Conservation (phyloP, 2,797 vertebrate species). For the Caiman crocodilus region DNA sequence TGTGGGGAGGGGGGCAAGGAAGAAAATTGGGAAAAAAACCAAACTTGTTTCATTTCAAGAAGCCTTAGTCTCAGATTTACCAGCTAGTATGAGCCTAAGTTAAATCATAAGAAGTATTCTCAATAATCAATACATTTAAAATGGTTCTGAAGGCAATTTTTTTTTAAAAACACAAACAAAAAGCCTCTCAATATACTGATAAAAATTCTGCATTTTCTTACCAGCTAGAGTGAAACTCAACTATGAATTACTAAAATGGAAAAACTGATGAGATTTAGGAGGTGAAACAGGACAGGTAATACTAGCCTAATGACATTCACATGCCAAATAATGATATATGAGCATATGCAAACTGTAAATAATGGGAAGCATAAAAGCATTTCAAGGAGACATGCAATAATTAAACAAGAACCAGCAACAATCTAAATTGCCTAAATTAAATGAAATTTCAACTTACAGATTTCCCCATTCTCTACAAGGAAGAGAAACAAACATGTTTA, state of each 20-base stretch:
- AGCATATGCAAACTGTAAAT: background rate
- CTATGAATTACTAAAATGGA: constrained; percentile 21
- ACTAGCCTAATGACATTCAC: constrained; percentile 9
- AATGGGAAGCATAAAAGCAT: background rate
- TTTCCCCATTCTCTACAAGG: constrained; percentile 96
- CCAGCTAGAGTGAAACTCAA: background rate
- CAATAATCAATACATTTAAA: background rate
- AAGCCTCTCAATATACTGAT: background rate
- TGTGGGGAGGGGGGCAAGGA: too few species aligned
- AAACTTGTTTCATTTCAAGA: background rate
- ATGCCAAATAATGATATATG: background rate
- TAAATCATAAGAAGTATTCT: background rate
- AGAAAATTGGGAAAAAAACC: too few species aligned
- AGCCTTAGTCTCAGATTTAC: background rate
- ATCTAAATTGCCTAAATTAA: constrained; percentile 30
- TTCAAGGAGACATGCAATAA: constrained; percentile 29
- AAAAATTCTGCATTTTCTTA: background rate
- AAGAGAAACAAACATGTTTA: constrained; percentile 84
- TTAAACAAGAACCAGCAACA: background rate
- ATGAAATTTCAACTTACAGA: constrained; percentile 91
- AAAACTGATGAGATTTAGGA: background rate
- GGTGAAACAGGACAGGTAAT: background rate
- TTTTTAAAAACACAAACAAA: background rate
- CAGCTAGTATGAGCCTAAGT: background rate
- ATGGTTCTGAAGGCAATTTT: background rate